A percentile compares a stretch with the other conserved stretches of the same genome.
phyloP scores from a whole-genome alignment of 1,140 invertebrate genomes.

The Oryzaephilus surinamensis region DNA sequence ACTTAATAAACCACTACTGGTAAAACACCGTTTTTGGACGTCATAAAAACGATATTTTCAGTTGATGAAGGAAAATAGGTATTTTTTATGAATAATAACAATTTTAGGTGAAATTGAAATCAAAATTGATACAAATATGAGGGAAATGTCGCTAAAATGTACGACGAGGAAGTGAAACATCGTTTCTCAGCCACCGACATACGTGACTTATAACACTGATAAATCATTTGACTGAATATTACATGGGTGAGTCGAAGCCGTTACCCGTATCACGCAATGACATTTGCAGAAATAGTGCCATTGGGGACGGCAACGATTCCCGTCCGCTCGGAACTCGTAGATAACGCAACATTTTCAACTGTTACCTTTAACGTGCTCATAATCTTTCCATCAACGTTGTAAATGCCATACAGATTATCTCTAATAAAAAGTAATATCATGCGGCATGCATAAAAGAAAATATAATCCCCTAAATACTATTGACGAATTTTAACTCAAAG shows the following conservation, averaged over 20 bases:
- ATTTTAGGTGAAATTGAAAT: no score
- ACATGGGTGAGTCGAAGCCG: slow-evolving; percentile 7
- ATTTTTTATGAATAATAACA: no score
- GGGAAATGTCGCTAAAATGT: slow-evolving; percentile 3
- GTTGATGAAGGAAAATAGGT: no score
- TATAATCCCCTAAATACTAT: neutral
- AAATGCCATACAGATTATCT: slow-evolving; percentile 6
- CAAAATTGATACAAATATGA: no score
- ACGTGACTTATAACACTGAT: slow-evolving; percentile 20
- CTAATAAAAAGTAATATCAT: neutral
- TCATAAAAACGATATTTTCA: no score
- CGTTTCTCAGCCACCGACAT: slow-evolving; percentile 13
- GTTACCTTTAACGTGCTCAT: neutral
- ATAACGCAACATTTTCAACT: neutral
- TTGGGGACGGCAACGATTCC: neutral
- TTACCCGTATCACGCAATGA: slow-evolving; percentile 19
- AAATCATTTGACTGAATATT: slow-evolving; percentile 20
- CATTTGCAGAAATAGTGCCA: slow-evolving; percentile 17
- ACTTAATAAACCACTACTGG: no score
- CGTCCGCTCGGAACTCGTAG: neutral
- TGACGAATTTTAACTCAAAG: no score
- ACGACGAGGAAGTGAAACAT: slow-evolving; percentile 6
- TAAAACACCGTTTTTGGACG: no score
- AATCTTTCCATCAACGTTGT: slow-evolving; percentile 4
- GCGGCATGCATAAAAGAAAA: neutral